These are phyloP conservation scores for Ephialtes manifestator DNA, from an alignment of 2,888 invertebrate genomes.

Conservation along the genomic window DNA sequence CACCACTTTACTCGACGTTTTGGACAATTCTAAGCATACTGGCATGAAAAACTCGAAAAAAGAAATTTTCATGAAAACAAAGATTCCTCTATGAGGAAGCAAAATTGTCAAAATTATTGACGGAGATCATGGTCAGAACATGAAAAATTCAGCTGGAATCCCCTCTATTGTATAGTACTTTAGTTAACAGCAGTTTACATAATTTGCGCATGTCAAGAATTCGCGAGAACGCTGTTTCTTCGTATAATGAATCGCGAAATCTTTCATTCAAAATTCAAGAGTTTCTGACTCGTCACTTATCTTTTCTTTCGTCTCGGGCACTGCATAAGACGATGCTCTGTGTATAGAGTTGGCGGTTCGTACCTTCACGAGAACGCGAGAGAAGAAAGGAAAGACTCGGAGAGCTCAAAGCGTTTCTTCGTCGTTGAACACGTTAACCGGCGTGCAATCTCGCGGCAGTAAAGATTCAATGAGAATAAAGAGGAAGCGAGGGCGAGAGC, in stretches of 20 bases:
- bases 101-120: no score
- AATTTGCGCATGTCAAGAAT: background rate
- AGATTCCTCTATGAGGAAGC: no score
- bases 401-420: constrained; percentile 62
- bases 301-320: constrained; percentile 9
- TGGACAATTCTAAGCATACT: no score
- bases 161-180: background rate
- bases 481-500: constrained; percentile 24
- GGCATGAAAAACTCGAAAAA: no score
- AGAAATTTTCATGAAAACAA: no score
- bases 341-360: background rate
- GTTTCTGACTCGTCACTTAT: constrained; percentile 10
- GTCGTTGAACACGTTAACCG: constrained; percentile 64
- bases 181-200: background rate
- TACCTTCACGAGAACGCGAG: constrained; percentile 10
- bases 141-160: background rate
- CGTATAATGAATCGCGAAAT: constrained; percentile 7
- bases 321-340: background rate
- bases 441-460: constrained; percentile 66
- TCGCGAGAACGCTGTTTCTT: background rate
- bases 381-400: constrained; percentile 37
- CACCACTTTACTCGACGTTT: no score
- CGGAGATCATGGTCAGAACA: no score
- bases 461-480: constrained; percentile 74
- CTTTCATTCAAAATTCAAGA: constrained; percentile 20